Conservation (phyloP, 2,797 vertebrate species). For the Botia kubotai region DNA sequence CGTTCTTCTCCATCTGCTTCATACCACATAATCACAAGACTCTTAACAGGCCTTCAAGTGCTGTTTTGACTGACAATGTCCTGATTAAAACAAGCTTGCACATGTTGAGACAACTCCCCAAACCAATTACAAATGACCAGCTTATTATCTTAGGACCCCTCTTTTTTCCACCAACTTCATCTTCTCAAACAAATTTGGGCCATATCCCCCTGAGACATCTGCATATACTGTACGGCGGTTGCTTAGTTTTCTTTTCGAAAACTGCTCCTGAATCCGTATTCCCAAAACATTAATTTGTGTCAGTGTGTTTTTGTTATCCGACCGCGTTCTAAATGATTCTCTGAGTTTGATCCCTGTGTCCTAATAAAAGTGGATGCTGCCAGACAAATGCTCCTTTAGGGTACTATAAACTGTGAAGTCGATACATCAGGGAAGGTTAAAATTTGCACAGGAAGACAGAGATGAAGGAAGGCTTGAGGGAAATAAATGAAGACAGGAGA, state of each 20-base stretch:
- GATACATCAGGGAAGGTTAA: conserved; percentile 65
- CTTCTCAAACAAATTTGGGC: conserved; percentile 59
- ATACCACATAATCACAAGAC: conserved; percentile 45
- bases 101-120: conserved; percentile 60
- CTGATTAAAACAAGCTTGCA: conserved; percentile 63
- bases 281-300: conserved; percentile 61
- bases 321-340: conserved; percentile 58
- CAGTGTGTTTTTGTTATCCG: conserved; percentile 57
- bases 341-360: conserved; percentile 66
- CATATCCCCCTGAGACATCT: conserved; percentile 49
- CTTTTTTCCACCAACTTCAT: conserved; percentile 55
- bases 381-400: conserved; percentile 70
- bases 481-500: conserved; percentile 62
- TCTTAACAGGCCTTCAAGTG: conserved; percentile 51
- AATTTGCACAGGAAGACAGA: conserved; percentile 62
- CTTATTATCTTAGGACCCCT: conserved; percentile 61
- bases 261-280: conserved; percentile 57
- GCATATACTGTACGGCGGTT: conserved; percentile 19
- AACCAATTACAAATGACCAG: conserved; percentile 61
- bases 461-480: conserved; percentile 60
- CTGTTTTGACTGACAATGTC: conserved; percentile 59
- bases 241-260: conserved; percentile 51
- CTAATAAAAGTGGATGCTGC: conserved; percentile 66
- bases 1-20: conserved; percentile 51
- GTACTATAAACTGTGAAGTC: conserved; percentile 64